Percentiles rank a stretch among this genome's conserved stretches.
phyloP scores from a whole-genome alignment of 2,113 vertebrate species.

The Notechis scutatus region DNA sequence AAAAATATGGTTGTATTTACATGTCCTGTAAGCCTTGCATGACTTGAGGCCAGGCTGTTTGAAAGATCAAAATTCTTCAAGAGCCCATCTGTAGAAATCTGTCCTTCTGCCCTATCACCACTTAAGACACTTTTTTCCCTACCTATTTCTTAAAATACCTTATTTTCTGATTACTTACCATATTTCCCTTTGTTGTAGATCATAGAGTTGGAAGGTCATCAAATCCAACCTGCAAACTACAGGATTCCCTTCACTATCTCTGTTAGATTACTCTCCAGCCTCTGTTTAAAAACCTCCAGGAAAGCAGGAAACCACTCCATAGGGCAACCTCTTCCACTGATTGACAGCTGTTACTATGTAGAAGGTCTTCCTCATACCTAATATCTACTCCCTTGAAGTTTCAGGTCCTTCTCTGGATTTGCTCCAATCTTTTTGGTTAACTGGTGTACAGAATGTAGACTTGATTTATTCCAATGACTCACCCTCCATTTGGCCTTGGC shows the following conservation, averaged over 20 bases:
- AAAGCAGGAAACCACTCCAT: neutral
- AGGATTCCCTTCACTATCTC: neutral
- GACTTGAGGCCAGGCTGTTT: neutral
- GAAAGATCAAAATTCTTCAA: neutral
- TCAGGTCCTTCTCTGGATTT: neutral
- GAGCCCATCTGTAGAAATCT: neutral
- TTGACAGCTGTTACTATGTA: neutral
- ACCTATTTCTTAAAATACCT: neutral
- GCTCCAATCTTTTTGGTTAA: neutral
- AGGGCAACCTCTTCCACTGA: neutral
- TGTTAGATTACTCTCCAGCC: neutral
- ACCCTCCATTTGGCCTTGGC: constrained; percentile 87
- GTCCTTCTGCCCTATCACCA: neutral
- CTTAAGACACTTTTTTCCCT: neutral
- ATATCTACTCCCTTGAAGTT: neutral
- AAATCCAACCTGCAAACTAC: neutral
- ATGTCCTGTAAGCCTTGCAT: neutral
- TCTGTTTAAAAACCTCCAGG: neutral
- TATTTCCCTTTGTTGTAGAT: neutral
- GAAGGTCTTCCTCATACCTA: neutral
- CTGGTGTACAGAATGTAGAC: neutral
- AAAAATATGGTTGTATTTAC: neutral
- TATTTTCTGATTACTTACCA: neutral
- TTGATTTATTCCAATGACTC: constrained; percentile 38
- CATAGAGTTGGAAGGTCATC: neutral